These are phyloP conservation scores for Salvelinus namaycush DNA, from an alignment of 2,113 vertebrate species.

Conservation along the genomic window DNA sequence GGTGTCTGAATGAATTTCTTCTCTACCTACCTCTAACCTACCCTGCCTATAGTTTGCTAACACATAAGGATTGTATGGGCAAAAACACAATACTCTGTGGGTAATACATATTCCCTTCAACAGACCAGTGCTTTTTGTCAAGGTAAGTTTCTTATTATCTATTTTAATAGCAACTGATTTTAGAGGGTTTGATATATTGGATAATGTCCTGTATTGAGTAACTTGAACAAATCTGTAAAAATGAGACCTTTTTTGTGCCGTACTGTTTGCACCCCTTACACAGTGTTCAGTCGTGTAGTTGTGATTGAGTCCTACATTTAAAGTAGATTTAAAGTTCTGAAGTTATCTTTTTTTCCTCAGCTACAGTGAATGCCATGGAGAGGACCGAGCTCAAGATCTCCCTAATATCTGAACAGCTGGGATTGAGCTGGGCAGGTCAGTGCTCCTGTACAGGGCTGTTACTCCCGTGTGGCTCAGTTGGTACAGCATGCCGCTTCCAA, in stretches of 20 bases:
- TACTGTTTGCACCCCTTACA: neutral
- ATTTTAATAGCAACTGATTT: neutral
- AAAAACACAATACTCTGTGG: conserved; percentile 40
- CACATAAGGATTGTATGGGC: conserved; percentile 33
- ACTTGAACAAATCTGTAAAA: neutral
- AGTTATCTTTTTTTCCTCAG: conserved; percentile 62
- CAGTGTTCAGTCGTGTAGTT: too few relatives aligned
- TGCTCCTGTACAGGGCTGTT: neutral
- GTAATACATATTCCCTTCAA: conserved; percentile 46
- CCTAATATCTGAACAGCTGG: conserved; percentile 89
- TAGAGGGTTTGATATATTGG: neutral
- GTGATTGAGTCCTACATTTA: too few relatives aligned
- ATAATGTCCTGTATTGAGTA: neutral
- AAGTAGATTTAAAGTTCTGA: conserved; percentile 10
- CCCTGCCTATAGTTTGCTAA: conserved; percentile 41
- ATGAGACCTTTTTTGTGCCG: neutral
- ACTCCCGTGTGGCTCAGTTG: too few relatives aligned
- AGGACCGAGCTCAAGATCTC: conserved; percentile 90
- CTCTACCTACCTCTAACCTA: conserved; percentile 36
- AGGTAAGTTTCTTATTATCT: conserved; percentile 57
- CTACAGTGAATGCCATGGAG: conserved; percentile 83
- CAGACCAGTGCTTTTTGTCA: conserved; percentile 48
- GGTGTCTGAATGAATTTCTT: conserved; percentile 54
- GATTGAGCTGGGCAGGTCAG: conserved; percentile 96
- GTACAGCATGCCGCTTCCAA: too few relatives aligned